Evolutionary conservation across 92 coral and sea anemone species (phyloP).

Genomic region (Parazoanthus darwini): DNA sequence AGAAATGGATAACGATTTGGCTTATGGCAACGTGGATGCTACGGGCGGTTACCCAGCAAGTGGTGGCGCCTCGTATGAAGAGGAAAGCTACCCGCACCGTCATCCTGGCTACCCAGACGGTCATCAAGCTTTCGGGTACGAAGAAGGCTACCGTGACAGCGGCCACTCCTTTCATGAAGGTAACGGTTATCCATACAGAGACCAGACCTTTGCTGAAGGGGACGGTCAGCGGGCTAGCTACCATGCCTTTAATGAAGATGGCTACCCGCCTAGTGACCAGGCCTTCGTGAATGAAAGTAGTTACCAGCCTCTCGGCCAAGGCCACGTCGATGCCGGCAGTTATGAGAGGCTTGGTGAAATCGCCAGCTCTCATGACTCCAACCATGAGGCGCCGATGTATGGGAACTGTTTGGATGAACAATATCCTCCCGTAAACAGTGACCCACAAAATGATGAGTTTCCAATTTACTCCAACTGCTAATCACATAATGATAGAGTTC

Average conservation of each 20-base stretch:
- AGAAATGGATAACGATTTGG: neutral
- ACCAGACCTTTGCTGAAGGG: neutral
- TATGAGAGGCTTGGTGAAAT: conserved; percentile 5
- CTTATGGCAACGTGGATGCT: neutral
- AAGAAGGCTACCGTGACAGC: neutral
- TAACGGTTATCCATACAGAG: neutral
- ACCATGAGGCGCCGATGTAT: neutral
- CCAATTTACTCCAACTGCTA: neutral
- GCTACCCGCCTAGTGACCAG: conserved; percentile 1
- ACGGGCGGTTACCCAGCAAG: neutral
- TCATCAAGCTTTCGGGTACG: neutral
- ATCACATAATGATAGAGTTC: neutral
- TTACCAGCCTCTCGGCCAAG: neutral
- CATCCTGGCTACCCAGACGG: neutral
- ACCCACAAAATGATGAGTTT: neutral
- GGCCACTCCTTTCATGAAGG: neutral
- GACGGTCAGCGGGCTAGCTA: neutral
- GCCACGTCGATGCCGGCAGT: neutral
- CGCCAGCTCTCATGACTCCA: neutral
- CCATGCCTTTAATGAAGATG: neutral
- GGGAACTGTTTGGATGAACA: conserved; percentile 7
- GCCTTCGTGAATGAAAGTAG: neutral
- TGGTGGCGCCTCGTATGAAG: neutral
- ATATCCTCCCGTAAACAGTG: neutral
- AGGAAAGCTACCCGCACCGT: neutral